A percentile compares a stretch with the other conserved stretches of the same genome.
phyloP scores from a whole-genome alignment of 2,797 vertebrate species.

The Anguilla megastoma region DNA sequence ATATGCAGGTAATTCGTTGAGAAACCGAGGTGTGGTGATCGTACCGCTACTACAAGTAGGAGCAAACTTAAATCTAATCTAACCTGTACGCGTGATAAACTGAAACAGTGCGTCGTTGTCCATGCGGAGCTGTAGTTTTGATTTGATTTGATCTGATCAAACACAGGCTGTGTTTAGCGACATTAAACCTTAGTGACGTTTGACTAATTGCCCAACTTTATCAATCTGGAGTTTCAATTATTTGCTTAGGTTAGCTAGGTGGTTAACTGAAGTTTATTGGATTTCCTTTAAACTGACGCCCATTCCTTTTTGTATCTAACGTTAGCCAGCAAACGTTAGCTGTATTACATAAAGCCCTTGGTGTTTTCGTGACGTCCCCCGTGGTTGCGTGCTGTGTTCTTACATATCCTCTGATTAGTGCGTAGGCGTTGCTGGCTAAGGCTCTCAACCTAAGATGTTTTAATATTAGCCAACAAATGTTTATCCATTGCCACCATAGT shows the following conservation, averaged over 20 bases:
- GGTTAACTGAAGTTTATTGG: background rate
- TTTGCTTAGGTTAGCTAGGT: no score
- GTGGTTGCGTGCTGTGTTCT: background rate
- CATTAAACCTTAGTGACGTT: no score
- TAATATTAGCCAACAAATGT: background rate
- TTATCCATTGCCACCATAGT: background rate
- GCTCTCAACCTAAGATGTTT: background rate
- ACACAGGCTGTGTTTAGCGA: background rate
- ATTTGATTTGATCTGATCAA: background rate
- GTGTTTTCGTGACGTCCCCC: background rate
- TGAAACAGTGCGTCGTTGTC: background rate
- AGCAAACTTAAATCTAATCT: no score
- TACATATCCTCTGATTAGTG: background rate
- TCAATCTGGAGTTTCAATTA: no score
- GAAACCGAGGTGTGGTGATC: no score
- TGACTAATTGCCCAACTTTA: no score
- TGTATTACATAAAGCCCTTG: background rate
- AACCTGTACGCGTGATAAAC: background rate
- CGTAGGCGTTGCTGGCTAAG: conserved; percentile 13
- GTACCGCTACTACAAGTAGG: no score
- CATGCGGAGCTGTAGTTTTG: background rate
- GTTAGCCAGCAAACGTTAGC: background rate
- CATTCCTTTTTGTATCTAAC: background rate
- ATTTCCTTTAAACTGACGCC: background rate
- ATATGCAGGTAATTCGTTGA: no score